Conservation (phyloP, 2,888 invertebrate species). For the Silvanus unidentatus region DNA sequence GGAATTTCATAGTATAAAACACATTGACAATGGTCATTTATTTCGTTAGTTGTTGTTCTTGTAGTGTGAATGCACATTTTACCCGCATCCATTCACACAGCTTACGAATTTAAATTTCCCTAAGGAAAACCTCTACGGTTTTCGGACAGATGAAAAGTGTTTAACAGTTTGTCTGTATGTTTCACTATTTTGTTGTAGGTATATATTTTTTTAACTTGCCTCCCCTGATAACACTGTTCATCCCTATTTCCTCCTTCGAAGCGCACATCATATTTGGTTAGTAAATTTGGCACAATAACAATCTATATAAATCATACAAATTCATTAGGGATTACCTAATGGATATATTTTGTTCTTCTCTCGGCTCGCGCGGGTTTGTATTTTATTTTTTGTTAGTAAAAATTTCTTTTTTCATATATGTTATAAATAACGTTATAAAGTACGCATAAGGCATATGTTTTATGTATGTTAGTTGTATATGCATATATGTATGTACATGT, state of each 20-base stretch:
- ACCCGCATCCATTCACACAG: conserved; percentile 26
- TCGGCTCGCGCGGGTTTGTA: no score
- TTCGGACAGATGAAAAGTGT: conserved; percentile 31
- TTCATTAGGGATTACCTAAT: conserved; percentile 2
- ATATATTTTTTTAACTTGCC: not conserved
- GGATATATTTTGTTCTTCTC: conserved; percentile 1
- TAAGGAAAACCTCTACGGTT: conserved; percentile 25
- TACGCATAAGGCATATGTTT: no score
- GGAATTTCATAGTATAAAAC: conserved; percentile 16
- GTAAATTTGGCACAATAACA: conserved; percentile 3
- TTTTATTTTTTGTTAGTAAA: no score
- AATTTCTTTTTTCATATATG: no score
- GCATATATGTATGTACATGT: no score
- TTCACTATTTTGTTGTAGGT: not conserved
- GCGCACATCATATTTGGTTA: not conserved
- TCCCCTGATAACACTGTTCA: not conserved
- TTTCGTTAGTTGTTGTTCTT: conserved; percentile 18
- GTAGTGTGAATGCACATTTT: conserved; percentile 21
- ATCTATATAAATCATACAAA: conserved; percentile 5
- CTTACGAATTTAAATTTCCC: conserved; percentile 33
- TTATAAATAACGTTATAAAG: no score
- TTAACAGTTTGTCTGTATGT: conserved; percentile 23
- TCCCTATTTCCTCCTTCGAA: not conserved
- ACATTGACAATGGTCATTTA: conserved; percentile 32
- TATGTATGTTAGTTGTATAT: no score